A percentile compares a stretch with the other conserved stretches of the same genome.
phyloP scores from a whole-genome alignment of 2,113 vertebrate genomes.

The Trinectes maculatus region DNA sequence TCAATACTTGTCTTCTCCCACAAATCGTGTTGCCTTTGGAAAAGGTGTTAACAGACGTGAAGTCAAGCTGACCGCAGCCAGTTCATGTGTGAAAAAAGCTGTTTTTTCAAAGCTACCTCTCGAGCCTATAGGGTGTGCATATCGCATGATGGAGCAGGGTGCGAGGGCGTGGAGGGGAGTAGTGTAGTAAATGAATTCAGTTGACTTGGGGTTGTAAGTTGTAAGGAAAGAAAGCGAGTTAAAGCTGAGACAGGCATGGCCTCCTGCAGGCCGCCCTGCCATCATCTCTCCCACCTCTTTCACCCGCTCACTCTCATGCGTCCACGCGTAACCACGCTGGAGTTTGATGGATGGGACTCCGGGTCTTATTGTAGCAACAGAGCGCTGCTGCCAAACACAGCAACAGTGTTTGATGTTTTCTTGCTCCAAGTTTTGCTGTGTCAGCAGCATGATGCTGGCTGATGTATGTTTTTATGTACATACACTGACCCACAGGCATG shows the following conservation, averaged over 20 bases:
- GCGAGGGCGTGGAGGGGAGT: background rate
- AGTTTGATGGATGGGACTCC: conserved; percentile 37
- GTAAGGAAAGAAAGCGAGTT: background rate
- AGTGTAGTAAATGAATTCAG: background rate
- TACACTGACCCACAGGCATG: too few species aligned
- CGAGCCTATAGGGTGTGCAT: background rate
- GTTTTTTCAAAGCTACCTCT: background rate
- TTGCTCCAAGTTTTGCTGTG: conserved; percentile 4
- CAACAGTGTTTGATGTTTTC: conserved; percentile 10
- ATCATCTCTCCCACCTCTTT: conserved; percentile 10
- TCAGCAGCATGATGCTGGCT: conserved; percentile 22
- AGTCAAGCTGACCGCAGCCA: background rate
- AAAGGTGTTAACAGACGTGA: background rate
- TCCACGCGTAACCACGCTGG: conserved; percentile 16
- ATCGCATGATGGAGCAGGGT: too few species aligned
- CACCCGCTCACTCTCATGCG: conserved; percentile 8
- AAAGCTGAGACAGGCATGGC: background rate
- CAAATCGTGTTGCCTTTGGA: conserved; percentile 8
- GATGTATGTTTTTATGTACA: conserved; percentile 36
- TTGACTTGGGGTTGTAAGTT: background rate
- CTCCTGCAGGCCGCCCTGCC: background rate
- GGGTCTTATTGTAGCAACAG: conserved; percentile 48
- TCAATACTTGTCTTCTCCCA: background rate
- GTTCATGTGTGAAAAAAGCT: background rate
- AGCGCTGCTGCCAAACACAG: conserved; percentile 47